Conservation (phyloP, 2,797 vertebrate genomes). For the Acanthurus tractus region DNA sequence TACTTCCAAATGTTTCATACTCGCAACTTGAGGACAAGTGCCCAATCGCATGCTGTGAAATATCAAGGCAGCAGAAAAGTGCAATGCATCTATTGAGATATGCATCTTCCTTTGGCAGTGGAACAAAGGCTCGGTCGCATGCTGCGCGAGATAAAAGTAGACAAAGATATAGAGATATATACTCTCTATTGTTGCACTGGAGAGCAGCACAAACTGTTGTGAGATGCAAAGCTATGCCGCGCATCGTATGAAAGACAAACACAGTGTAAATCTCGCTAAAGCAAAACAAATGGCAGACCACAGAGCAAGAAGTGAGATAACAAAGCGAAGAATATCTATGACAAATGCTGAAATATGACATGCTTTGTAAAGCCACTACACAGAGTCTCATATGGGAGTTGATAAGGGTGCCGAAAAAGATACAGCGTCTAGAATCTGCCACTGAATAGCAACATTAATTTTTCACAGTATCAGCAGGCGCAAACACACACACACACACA, state of each 20-base stretch:
- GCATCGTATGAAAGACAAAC: slow-evolving; percentile 63
- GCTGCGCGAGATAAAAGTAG: slow-evolving; percentile 71
- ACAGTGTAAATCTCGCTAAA: slow-evolving; percentile 70
- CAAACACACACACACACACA: slow-evolving; percentile 46
- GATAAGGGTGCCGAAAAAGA: slow-evolving; percentile 58
- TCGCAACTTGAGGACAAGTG: slow-evolving; percentile 20
- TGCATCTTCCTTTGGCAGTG: slow-evolving; percentile 56
- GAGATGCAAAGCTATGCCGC: slow-evolving; percentile 54
- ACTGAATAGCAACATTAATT: slow-evolving; percentile 60
- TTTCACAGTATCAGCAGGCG: slow-evolving; percentile 49
- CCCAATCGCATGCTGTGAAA: slow-evolving; percentile 2
- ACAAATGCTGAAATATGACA: slow-evolving; percentile 74
- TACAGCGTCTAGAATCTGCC: slow-evolving; percentile 48
- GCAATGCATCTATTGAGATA: slow-evolving; percentile 62
- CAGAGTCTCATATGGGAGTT: slow-evolving; percentile 63
- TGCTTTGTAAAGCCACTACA: slow-evolving; percentile 71
- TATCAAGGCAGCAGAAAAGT: slow-evolving; percentile 38
- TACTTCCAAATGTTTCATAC: slow-evolving; percentile 22
- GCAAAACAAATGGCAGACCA: slow-evolving; percentile 73
- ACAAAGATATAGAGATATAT: slow-evolving; percentile 64
- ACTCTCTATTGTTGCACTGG: slow-evolving; percentile 52
- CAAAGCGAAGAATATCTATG: slow-evolving; percentile 66
- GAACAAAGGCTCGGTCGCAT: slow-evolving; percentile 60
- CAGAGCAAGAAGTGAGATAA: slow-evolving; percentile 71
- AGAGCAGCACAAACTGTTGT: slow-evolving; percentile 55